Evolutionary conservation across 64 coral and sea anemone genomes (phyloP), one percentile per base, ranked within the genome.

Genomic region (Montipora foliosa): DNA sequence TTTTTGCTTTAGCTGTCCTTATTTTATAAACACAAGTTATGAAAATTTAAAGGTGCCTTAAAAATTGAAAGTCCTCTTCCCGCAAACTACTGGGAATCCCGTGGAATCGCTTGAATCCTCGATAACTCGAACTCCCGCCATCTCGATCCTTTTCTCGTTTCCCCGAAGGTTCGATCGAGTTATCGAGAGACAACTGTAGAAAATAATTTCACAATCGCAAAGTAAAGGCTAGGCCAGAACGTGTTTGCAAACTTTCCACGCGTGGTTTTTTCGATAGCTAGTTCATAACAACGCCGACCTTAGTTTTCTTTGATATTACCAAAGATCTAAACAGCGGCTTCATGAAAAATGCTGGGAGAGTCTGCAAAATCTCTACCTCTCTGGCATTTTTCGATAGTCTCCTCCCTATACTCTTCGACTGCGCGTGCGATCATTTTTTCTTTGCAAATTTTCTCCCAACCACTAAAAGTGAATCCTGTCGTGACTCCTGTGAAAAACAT

Each of bases 401-500:
- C 64, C 64, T 67, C 14, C 64, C 9, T 58, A 80, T 47, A 91
- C 71, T 90, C 78, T 46, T 72, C 10, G 53, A 57, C 10, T 1
- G 45, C 76, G 20, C 16, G 4, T 4, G 29, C 51, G 44, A 83
- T 91, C 3, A 14, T 73, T 58, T 74, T 9, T 44, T 59, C 15
- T 19, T 14, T 50, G 13, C 16, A 8, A 57, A 84, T 75, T 84
- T 64, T 84, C 14, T 92, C 70, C 79, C 79, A 85, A 19, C 90
- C 80, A 45, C 0, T 44, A 22, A 91, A 73, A 67, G 9, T 82
- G 16, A 37, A 60, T 6, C 48, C 80, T 10, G 79, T 5, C 10
- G 80, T 92, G 3, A 92, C 79, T 64, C 67, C 13, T 3, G 19
- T 84, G 44, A 92, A 84, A 82, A 92, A 92, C 10, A 77, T 21